A percentile compares a stretch with the other conserved stretches of the same genome.
Conservation (phyloP, 1,140 invertebrate genomes). For the Aculops lycopersici region DNA sequence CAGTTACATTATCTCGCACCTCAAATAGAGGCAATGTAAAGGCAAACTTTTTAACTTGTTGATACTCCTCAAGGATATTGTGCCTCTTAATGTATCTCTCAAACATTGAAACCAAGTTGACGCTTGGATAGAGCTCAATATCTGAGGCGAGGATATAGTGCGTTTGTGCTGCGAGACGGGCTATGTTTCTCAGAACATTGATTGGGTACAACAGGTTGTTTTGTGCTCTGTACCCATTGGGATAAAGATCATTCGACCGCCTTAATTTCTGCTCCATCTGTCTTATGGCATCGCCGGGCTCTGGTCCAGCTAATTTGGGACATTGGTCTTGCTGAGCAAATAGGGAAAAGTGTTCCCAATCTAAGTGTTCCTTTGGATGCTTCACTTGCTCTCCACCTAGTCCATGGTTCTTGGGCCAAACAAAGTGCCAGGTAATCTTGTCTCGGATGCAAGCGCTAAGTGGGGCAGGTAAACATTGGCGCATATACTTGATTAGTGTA, state of each 20-base stretch:
- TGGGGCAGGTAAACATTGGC: constrained; percentile 14
- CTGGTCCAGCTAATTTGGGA: not conserved
- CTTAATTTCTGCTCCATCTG: not conserved
- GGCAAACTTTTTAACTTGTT: constrained; percentile 16
- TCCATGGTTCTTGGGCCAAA: constrained; percentile 9
- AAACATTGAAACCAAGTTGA: constrained; percentile 10
- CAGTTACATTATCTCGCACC: constrained; percentile 27
- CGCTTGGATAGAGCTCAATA: constrained; percentile 14
- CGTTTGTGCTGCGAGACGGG: constrained; percentile 11
- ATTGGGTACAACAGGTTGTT: constrained; percentile 14
- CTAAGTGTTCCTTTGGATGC: constrained; percentile 2
- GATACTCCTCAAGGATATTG: not conserved
- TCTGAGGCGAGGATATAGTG: constrained; percentile 13
- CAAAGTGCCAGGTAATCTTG: constrained; percentile 11
- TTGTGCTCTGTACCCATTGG: constrained; percentile 4
- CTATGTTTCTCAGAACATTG: constrained; percentile 14
- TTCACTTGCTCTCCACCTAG: constrained; percentile 3
- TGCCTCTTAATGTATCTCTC: constrained; percentile 4
- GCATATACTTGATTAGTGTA: constrained; percentile 25
- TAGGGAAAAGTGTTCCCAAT: not conserved
- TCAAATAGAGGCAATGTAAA: constrained; percentile 48
- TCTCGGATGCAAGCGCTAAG: constrained; percentile 3
- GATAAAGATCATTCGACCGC: no score
- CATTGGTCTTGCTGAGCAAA: not conserved
- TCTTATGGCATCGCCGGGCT: not conserved